Evolutionary conservation across 2,888 invertebrate species (phyloP).

Genomic region (Oxytorus armatus): DNA sequence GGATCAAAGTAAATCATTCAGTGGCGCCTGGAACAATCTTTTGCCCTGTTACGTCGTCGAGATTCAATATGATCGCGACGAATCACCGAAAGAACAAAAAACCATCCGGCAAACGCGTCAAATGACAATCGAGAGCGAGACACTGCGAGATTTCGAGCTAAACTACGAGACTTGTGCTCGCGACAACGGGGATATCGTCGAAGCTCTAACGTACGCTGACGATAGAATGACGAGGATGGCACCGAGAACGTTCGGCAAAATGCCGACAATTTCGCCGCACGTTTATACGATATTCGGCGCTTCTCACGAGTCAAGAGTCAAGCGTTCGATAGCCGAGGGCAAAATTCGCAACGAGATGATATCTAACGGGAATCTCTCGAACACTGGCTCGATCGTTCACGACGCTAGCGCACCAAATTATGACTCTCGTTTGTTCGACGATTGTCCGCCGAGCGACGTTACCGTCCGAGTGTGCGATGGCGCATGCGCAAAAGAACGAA

Average conservation of each 20-base stretch:
- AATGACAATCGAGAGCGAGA: constrained; percentile 63
- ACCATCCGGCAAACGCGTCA: constrained; percentile 63
- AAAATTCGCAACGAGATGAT: constrained; percentile 10
- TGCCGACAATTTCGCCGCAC: constrained; percentile 67
- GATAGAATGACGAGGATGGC: constrained; percentile 51
- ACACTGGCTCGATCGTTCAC: constrained; percentile 25
- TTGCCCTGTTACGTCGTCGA: constrained; percentile 75
- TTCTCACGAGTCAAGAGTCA: constrained; percentile 72
- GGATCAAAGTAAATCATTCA: background rate
- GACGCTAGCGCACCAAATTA: constrained; percentile 66
- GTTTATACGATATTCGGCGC: constrained; percentile 72
- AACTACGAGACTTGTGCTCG: constrained; percentile 67
- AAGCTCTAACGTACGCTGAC: constrained; percentile 53
- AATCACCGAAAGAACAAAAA: constrained; percentile 38
- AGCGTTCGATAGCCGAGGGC: constrained; percentile 68
- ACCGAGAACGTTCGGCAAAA: constrained; percentile 63
- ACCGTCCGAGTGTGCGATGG: constrained; percentile 29
- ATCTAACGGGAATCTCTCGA: constrained; percentile 20
- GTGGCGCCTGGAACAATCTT: constrained; percentile 73
- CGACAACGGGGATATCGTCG: constrained; percentile 66
- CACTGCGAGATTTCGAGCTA: constrained; percentile 66
- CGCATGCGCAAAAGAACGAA: constrained; percentile 52
- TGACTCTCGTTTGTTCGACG: constrained; percentile 61
- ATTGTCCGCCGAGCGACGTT: constrained; percentile 24
- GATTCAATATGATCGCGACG: constrained; percentile 43